phyloP scores from a whole-genome alignment of 2,888 invertebrate species.

The Monoplex corrugatus region DNA sequence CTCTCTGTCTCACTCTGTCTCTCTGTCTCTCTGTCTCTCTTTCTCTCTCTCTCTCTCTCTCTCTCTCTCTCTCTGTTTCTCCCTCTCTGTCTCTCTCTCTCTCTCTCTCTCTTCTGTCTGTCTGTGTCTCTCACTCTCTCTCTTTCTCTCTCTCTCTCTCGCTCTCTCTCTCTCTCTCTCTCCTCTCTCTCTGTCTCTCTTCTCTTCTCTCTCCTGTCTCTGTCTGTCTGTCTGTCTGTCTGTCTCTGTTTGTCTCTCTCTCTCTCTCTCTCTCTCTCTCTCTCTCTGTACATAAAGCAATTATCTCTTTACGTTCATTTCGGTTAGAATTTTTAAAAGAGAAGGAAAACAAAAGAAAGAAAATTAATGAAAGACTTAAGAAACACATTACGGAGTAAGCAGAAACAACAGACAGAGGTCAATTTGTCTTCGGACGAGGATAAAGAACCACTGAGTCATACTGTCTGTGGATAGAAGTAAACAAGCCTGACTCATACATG shows the following conservation, averaged over 20 bases:
- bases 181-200: not conserved
- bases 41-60: not conserved
- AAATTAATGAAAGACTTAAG: too few species aligned
- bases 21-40: not conserved
- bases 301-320: too few species aligned
- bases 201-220: not conserved
- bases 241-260: not conserved
- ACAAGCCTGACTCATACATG: too few species aligned
- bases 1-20: not conserved
- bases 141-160: not conserved
- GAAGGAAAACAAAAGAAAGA: too few species aligned
- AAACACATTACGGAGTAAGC: too few species aligned
- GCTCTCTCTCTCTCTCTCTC: not conserved
- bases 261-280: not conserved
- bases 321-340: too few species aligned
- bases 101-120: not conserved
- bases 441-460: too few species aligned
- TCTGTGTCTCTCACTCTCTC: not conserved
- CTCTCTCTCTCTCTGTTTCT: not conserved
- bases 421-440: too few species aligned
- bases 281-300: too few species aligned
- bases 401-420: too few species aligned
- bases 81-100: not conserved
- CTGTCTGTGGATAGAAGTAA: too few species aligned
- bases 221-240: not conserved